phyloP scores from a whole-genome alignment of 1,140 invertebrate genomes.

The Drosophila lacertosa region DNA sequence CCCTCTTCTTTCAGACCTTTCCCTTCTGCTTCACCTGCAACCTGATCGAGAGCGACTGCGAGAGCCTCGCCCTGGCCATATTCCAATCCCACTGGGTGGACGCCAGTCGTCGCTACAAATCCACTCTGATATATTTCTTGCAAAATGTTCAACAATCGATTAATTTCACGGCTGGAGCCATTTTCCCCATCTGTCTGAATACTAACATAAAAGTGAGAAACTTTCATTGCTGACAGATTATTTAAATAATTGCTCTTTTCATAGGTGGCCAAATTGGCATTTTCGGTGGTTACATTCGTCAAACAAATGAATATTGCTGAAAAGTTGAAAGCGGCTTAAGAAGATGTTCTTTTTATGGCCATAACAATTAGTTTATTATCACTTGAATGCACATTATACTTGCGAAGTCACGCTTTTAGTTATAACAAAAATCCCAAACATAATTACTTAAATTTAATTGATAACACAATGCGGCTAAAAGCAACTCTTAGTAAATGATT shows the following conservation, averaged over 20 bases:
- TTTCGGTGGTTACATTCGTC: slow-evolving; percentile 56
- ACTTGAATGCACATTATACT: too few relatives aligned
- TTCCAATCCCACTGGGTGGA: slow-evolving; percentile 53
- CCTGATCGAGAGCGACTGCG: slow-evolving; percentile 43
- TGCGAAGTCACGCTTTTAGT: too few relatives aligned
- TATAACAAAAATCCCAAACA: too few relatives aligned
- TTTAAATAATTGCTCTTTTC: background rate
- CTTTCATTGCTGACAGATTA: background rate
- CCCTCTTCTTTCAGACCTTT: slow-evolving; percentile 47
- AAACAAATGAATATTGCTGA: slow-evolving; percentile 53
- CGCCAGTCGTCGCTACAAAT: slow-evolving; percentile 35
- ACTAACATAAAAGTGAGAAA: slow-evolving; percentile 49
- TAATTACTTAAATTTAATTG: too few relatives aligned
- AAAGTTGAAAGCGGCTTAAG: slow-evolving; percentile 11
- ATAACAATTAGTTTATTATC: background rate
- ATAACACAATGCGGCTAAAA: too few relatives aligned
- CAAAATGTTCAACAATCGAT: slow-evolving; percentile 37
- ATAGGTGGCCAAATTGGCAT: slow-evolving; percentile 55
- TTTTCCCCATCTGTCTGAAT: slow-evolving; percentile 49
- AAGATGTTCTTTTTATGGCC: background rate
- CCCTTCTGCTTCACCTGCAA: slow-evolving; percentile 59
- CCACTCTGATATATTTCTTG: slow-evolving; percentile 37
- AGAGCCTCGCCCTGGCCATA: slow-evolving; percentile 25
- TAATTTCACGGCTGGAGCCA: slow-evolving; percentile 43
- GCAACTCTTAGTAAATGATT: too few relatives aligned